Base-by-base conservation (phyloP, 1,140 invertebrate genomes). In the Araneus ventricosus region DNA sequence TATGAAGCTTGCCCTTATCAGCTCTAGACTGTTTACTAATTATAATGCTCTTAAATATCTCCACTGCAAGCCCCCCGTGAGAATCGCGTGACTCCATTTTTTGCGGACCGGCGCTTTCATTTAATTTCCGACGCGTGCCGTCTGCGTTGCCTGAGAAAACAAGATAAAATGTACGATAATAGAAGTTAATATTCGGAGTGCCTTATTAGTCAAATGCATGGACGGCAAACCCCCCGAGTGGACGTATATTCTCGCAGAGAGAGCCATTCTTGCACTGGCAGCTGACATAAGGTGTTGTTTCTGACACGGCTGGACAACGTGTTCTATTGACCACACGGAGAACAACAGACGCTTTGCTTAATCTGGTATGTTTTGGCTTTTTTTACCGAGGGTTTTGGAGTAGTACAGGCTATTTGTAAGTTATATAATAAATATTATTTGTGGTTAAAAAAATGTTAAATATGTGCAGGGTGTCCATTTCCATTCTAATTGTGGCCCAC, bases 201-300 rank as follows among this genome's bases (percentile, higher is more conserved):
- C 34, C 30, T 75, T 34, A 75, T 75, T 75, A 75, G 70, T 34
- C 34, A 75, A 75, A 75, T 75, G 70, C 70, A 75, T 37, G 30
- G 45, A 34, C 14, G 34, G 30, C 70, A 34, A 34, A 34, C 27
- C 34, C 70, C 67, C 30, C 17, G 4, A 37, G 30, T 2, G 20
- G 30, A 10, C 4, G 17, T 8, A 20, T 75, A 22, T 75, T 75
- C 70, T 63, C 22, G 24, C 22, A 8, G 24, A 2, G 4, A 24
- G 24, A 24, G 22, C n/a, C 24, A n/a, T 63, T 63, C 20, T 24
- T 24, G 59, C n/a, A n/a, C 59, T n/a, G 59, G 59, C 59, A 22
- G n/a, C 3, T 75, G 70, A 30, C n/a, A 10, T 6, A 67, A 67
- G 6, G 24, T 20, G 70, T 34, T 75, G 30, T 34, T 34, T 20